Evolutionary conservation across 2,888 invertebrate genomes (phyloP).

Genomic region (Thereva nobilitata): DNA sequence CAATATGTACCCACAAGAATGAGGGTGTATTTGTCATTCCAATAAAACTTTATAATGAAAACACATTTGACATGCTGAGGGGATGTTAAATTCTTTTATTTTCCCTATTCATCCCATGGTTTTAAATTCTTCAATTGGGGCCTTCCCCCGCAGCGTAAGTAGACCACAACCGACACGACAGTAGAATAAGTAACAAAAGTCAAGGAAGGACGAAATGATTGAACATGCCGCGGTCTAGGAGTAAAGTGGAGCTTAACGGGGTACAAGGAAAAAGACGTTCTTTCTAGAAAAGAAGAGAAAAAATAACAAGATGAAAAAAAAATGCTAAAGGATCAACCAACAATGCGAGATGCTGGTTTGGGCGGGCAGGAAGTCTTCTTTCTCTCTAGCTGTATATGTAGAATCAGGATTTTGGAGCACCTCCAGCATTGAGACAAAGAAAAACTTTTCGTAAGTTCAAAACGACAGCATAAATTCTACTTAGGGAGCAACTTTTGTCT

Average conservation of each 20-base stretch:
- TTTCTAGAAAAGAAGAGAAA: not conserved
- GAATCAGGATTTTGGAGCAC: slow-evolving; percentile 2
- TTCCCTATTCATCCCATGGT: too few relatives aligned
- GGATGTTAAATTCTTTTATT: too few relatives aligned
- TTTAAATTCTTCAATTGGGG: too few relatives aligned
- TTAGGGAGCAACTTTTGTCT: slow-evolving; percentile 17
- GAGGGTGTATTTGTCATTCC: too few relatives aligned
- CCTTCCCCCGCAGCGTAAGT: too few relatives aligned
- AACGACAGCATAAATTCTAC: slow-evolving; percentile 24
- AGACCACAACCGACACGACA: too few relatives aligned
- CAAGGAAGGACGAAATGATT: not conserved
- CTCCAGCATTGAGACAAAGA: slow-evolving; percentile 20
- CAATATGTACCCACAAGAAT: too few relatives aligned
- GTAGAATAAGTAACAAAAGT: too few relatives aligned
- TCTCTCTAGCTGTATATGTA: not conserved
- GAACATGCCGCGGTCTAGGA: not conserved
- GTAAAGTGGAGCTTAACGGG: slow-evolving; percentile 12
- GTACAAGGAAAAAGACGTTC: not conserved
- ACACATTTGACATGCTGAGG: too few relatives aligned
- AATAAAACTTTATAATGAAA: too few relatives aligned
- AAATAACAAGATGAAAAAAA: not conserved
- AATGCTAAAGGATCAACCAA: not conserved
- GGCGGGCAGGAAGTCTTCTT: slow-evolving; percentile 3
- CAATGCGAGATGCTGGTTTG: slow-evolving; percentile 11
- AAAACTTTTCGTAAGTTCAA: slow-evolving; percentile 16